These are phyloP conservation scores for Cryptus armator DNA, from an alignment of 2,888 invertebrate genomes.

Conservation along the genomic window DNA sequence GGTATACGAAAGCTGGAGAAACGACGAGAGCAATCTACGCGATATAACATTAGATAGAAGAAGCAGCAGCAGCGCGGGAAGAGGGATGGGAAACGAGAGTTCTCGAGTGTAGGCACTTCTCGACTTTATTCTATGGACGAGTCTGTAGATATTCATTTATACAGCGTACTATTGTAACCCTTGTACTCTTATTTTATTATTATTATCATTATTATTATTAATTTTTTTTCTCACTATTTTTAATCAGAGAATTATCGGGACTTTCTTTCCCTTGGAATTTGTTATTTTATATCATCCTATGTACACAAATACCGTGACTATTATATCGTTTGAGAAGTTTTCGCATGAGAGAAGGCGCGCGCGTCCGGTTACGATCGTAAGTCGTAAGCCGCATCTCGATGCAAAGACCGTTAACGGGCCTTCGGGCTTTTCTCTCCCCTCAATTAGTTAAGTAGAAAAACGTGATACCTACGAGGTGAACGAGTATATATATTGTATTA, in stretches of 20 bases:
- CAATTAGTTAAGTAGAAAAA: conserved; percentile 55
- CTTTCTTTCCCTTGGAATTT: conserved; percentile 1
- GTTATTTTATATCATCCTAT: neutral
- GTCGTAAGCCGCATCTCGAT: conserved; percentile 8
- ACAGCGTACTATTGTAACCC: conserved; percentile 15
- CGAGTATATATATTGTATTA: neutral
- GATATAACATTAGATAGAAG: conserved; percentile 17
- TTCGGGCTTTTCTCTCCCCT: conserved; percentile 26
- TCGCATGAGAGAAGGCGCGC: neutral
- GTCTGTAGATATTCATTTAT: conserved; percentile 26
- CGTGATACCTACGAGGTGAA: conserved; percentile 19
- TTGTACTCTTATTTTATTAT: neutral
- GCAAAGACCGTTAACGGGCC: conserved; percentile 27
- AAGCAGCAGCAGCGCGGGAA: neutral
- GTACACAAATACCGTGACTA: neutral
- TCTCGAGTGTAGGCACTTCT: conserved; percentile 13
- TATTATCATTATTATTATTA: neutral
- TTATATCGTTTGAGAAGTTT: neutral
- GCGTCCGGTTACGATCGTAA: conserved; percentile 32
- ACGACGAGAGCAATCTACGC: conserved; percentile 33
- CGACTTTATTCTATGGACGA: conserved; percentile 43
- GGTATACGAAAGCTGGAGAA: conserved; percentile 42
- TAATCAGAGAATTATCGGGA: conserved; percentile 35
- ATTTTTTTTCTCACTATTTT: neutral
- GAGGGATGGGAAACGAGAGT: conserved; percentile 27